These are phyloP conservation scores for Ophioninae sp. DNA, from an alignment of 2,888 invertebrate genomes.

Conservation along the genomic window DNA sequence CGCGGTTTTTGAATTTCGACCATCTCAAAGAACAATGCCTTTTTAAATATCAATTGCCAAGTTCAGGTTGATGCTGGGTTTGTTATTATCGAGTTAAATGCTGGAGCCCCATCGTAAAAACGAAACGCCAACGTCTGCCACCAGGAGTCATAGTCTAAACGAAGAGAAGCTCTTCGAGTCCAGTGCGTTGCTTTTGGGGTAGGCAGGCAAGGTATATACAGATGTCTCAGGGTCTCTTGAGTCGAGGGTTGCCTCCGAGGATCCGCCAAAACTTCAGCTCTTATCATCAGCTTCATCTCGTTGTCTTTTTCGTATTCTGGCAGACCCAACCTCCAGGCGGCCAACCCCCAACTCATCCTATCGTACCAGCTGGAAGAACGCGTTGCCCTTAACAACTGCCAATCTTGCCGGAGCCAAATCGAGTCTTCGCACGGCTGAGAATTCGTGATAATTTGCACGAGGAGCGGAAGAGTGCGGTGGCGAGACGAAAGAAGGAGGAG, in stretches of 20 bases:
- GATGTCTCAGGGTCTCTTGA: constrained; percentile 71
- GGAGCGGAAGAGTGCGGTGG: constrained; percentile 43
- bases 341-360: constrained; percentile 28
- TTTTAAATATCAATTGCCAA: too few species aligned
- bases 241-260: constrained; percentile 72
- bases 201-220: constrained; percentile 66
- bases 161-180: constrained; percentile 72
- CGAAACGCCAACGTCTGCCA: constrained; percentile 65
- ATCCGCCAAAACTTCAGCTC: constrained; percentile 53
- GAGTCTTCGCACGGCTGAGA: constrained; percentile 65
- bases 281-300: constrained; percentile 40
- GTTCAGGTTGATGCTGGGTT: neutral
- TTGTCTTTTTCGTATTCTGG: constrained; percentile 27
- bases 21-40: too few species aligned
- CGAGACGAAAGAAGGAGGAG: constrained; percentile 1
- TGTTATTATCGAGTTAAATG: constrained; percentile 20
- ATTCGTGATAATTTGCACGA: constrained; percentile 76
- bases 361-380: constrained; percentile 46
- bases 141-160: constrained; percentile 77
- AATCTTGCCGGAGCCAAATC: constrained; percentile 56
- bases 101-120: constrained; percentile 34
- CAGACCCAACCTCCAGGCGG: constrained; percentile 19
- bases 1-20: too few species aligned
- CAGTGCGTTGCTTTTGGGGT: constrained; percentile 63
- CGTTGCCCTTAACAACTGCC: constrained; percentile 60